Base-by-base conservation (phyloP, 2,888 invertebrate species). In the Scotopteryx bipunctaria region DNA sequence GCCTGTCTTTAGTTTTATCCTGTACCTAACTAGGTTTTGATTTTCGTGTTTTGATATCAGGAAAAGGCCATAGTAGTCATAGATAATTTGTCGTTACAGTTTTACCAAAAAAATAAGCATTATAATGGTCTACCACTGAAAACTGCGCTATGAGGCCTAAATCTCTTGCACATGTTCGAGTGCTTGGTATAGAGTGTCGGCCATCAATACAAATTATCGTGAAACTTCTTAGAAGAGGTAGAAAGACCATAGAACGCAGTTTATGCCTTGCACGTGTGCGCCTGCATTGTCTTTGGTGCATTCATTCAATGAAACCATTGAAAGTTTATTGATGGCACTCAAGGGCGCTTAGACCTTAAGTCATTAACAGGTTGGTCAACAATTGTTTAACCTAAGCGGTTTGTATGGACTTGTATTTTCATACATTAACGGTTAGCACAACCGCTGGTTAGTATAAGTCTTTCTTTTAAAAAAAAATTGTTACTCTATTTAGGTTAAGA, bases 251-350 rank as follows among this genome's bases (percentile, higher is more conserved):
- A 58, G 59, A 68, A 69, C 74, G 73, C 63, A 71, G 63, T 82
- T 83, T 78, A 80, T 73, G 77, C 63, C 67, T 72, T 84, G 82
- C 86, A 86, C 86, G 83, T 86, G 85, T 82, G 78, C 76, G 56
- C 65, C 44, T 37, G 47, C 55, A 81, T 81, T 79, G 76, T 75
- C 69, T 66, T 14, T 33, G 5, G 23, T 15, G 19, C 38, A 21
- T 27, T 25, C 15, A 27, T 29, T 53, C 37, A 33, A 29, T 38
- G 41, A 29, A 50, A 35, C 48, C 36, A 46, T 41, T 38, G 13
- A 14, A 32, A 14, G 23, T 31, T 53, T 36, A 38, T 42, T 27
- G 31, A 17, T 9, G 15, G 13, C 17, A 29, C 41, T 41, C 23
- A 48, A 55, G 33, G 32, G 52, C 37, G 46, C 44, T 40, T 38